A percentile compares a stretch with the other conserved stretches of the same genome.
Evolutionary conservation across 2,888 invertebrate genomes (phyloP).

Genomic region (Morpho helenor): DNA sequence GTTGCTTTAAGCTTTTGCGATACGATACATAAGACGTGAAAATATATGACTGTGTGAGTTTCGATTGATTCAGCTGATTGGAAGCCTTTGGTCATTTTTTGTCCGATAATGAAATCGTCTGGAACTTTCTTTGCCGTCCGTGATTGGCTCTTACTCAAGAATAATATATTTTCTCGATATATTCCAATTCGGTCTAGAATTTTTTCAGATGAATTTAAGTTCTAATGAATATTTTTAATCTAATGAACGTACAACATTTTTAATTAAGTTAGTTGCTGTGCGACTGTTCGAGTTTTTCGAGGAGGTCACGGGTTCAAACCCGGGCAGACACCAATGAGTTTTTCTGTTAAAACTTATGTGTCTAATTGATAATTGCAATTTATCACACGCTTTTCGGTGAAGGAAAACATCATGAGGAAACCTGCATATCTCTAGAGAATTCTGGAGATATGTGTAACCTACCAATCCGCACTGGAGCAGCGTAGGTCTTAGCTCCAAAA

Average conservation of each 20-base stretch:
- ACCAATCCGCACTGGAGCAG: too few relatives aligned
- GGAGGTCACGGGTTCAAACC: background rate
- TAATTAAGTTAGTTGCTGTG: background rate
- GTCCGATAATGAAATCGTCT: slow-evolving; percentile 9
- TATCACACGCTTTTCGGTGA: too few relatives aligned
- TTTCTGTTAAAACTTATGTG: too few relatives aligned
- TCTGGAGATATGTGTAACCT: too few relatives aligned
- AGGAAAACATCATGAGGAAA: too few relatives aligned
- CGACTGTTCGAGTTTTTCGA: background rate
- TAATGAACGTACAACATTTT: too few relatives aligned
- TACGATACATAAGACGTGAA: slow-evolving; percentile 8
- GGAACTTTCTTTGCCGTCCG: slow-evolving; percentile 8
- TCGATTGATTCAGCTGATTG: slow-evolving; percentile 23
- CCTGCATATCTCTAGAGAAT: too few relatives aligned
- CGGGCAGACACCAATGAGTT: too few relatives aligned
- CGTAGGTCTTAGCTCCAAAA: background rate
- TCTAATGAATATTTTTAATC: too few relatives aligned
- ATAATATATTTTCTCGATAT: slow-evolving; percentile 3
- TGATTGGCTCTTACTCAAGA: background rate
- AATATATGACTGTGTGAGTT: background rate
- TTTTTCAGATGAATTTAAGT: too few relatives aligned
- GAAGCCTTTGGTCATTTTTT: slow-evolving; percentile 19
- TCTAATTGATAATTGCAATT: too few relatives aligned
- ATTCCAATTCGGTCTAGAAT: too few relatives aligned
- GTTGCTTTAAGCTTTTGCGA: slow-evolving; percentile 5